Evolutionary conservation across 1,140 invertebrate genomes (phyloP).

Genomic region (Psix sp.): DNA sequence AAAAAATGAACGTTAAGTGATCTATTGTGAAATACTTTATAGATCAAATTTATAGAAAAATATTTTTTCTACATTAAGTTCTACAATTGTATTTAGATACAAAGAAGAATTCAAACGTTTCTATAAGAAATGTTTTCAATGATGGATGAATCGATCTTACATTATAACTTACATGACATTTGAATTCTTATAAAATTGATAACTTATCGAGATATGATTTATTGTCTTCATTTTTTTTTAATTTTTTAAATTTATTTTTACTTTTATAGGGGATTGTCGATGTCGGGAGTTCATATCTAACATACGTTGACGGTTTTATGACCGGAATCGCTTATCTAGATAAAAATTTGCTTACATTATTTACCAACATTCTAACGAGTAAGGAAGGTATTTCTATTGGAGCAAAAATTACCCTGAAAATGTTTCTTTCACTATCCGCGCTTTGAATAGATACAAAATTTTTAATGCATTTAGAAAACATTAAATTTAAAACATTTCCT

Average conservation of each 20-base stretch:
- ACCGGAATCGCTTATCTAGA: slow-evolving; percentile 46
- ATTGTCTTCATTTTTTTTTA: slow-evolving; percentile 75
- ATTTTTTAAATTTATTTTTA: slow-evolving; percentile 76
- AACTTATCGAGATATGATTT: slow-evolving; percentile 62
- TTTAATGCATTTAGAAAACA: not conserved
- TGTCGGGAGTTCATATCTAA: slow-evolving; percentile 50
- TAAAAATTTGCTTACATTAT: slow-evolving; percentile 25
- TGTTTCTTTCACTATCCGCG: slow-evolving; percentile 15
- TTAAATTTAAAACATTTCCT: not conserved
- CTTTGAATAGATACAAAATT: slow-evolving; percentile 42
- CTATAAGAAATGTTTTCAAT: slow-evolving; percentile 5
- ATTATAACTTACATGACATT: slow-evolving; percentile 7
- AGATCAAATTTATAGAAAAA: slow-evolving; percentile 73
- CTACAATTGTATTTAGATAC: slow-evolving; percentile 19
- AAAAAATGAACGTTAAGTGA: slow-evolving; percentile 18
- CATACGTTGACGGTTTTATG: no score
- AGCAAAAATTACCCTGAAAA: slow-evolving; percentile 53
- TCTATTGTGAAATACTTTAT: slow-evolving; percentile 45
- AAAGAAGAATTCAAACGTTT: slow-evolving; percentile 23
- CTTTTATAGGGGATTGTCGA: slow-evolving; percentile 70
- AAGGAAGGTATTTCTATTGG: slow-evolving; percentile 31
- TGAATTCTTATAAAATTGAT: not conserved
- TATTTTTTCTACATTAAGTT: slow-evolving; percentile 70
- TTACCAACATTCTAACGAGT: slow-evolving; percentile 8
- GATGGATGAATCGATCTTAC: not conserved